Evolutionary conservation across 2,888 invertebrate species (phyloP).

Genomic region (Tenthredo livida): DNA sequence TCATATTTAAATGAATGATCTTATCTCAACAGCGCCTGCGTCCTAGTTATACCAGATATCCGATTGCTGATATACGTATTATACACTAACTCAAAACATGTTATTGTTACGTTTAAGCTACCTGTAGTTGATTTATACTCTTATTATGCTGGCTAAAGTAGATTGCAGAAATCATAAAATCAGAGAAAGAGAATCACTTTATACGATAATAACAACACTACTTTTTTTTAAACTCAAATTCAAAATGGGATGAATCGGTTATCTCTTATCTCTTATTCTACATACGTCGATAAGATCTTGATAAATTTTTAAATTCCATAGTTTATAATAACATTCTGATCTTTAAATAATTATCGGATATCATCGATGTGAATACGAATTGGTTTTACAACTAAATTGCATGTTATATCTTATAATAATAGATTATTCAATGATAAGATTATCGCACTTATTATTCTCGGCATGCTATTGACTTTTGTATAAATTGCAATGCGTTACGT

Average conservation of each 20-base stretch:
- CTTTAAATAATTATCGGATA: neutral
- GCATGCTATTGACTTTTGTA: neutral
- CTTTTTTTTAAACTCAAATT: neutral
- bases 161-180: neutral
- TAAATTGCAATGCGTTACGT: neutral
- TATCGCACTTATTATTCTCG: neutral
- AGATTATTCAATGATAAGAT: neutral
- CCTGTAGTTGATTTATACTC: neutral
- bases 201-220: neutral
- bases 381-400: neutral
- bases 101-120: neutral
- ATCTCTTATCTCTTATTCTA: neutral
- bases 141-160: neutral
- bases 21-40: neutral
- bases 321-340: too few species aligned
- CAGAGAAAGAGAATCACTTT: neutral
- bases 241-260: neutral
- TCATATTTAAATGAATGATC: neutral
- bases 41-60: neutral
- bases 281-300: neutral
- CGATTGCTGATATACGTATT: neutral
- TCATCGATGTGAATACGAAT: neutral
- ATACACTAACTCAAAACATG: neutral
- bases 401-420: neutral
- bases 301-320: too few species aligned